Evolutionary conservation across 1,140 invertebrate species (phyloP), one percentile per base, ranked within the genome.

Genomic region (Hylaeus anthracinus): DNA sequence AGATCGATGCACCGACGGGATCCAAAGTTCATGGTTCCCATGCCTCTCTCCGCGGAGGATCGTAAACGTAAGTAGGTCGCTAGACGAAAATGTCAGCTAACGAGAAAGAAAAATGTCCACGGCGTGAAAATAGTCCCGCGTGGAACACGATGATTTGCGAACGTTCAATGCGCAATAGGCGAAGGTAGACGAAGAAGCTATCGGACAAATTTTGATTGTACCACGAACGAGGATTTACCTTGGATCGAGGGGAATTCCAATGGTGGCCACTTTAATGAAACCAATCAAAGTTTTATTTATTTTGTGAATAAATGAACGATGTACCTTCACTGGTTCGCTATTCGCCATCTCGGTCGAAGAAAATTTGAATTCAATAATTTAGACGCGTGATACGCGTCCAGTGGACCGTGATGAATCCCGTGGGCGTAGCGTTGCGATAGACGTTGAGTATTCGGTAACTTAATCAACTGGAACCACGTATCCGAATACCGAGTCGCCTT

Each of bases 11-110:
- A n/a, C 39, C 65, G 14, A 6, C 15, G 39, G 15, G n/a, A 37
- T 67, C 15, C 74, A 76, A 67, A 77, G 74, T 77, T 77, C 74
- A 77, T 14, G 74, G 74, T 45, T 69, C 55, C 2, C 53, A 58
- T 39, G 39, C 12, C 61, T 77, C 75, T 77, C 75, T 77, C 65
- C 48, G 61, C 10, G n/a, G 45, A 15, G 37, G 3, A 63, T 45
- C 51, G n/a, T 37, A 12, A n/a, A 26, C 37, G 56, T 43, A 61
- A 77, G 55, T 77, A n/a, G 75, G 75, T 58, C 56, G 15, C 53
- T 2, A 1, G 15, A 71, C 45, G 45, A 71, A 77, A 78, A 71
- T 78, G 56, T 63, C 66, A 70, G 45, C 1, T 12, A 61, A 39
- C 48, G n/a, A 37, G 4, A 1, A 4, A 9, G 26, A 63, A 58